phyloP scores from a whole-genome alignment of 1,140 invertebrate species.

The Heliothis subflexa region DNA sequence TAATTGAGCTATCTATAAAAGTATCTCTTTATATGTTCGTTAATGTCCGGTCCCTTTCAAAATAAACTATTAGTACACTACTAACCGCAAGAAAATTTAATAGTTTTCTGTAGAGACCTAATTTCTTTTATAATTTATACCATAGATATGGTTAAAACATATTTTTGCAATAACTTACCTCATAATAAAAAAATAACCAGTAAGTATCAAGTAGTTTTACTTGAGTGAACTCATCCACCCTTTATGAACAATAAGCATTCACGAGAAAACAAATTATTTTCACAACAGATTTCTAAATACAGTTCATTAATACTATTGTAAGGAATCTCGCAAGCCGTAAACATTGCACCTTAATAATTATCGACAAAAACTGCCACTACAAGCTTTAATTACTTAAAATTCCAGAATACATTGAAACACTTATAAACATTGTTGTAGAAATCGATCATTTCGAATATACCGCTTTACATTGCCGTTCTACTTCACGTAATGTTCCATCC shows the following conservation, averaged over 20 bases:
- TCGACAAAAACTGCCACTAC: conserved; percentile 76
- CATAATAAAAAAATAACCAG: too few relatives aligned
- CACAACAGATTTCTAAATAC: conserved; percentile 41
- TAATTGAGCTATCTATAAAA: too few relatives aligned
- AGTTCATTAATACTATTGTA: conserved; percentile 69
- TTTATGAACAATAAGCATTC: not conserved
- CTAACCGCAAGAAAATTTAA: too few relatives aligned
- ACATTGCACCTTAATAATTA: conserved; percentile 66
- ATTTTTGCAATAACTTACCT: too few relatives aligned
- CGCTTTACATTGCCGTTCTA: conserved; percentile 11
- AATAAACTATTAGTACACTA: too few relatives aligned
- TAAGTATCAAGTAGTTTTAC: too few relatives aligned
- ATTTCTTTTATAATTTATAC: too few relatives aligned
- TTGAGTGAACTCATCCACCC: not conserved
- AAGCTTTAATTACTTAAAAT: conserved; percentile 82
- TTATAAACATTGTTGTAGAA: conserved; percentile 26
- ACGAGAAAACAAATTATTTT: conserved; percentile 38
- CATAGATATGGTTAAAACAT: too few relatives aligned
- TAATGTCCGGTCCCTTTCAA: too few relatives aligned
- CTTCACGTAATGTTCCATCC: not conserved
- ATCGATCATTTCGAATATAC: conserved; percentile 4
- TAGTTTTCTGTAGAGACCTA: too few relatives aligned
- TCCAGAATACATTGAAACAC: conserved; percentile 65
- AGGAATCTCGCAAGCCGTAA: conserved; percentile 57
- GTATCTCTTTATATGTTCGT: too few relatives aligned